A percentile compares a stretch with the other conserved stretches of the same genome.
These are phyloP conservation scores for Urophycis tenuis DNA, from an alignment of 2,797 vertebrate genomes.

Conservation along the genomic window DNA sequence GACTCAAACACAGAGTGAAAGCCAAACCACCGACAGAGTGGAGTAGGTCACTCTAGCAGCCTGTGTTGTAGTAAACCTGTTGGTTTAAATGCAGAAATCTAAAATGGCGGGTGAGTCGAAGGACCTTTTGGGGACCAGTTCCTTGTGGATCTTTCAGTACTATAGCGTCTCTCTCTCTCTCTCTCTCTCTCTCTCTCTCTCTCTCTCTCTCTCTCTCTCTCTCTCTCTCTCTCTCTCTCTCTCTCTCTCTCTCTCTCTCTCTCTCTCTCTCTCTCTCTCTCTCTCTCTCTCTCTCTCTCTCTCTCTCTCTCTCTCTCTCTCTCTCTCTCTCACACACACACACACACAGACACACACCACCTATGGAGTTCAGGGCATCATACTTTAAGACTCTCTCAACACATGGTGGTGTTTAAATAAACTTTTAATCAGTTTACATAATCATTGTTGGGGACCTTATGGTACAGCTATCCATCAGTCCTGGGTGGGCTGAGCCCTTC, in stretches of 20 bases:
- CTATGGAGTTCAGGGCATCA: too few relatives aligned
- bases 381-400: background rate
- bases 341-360: background rate
- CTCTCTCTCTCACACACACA: too few relatives aligned
- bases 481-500: background rate
- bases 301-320: too few relatives aligned
- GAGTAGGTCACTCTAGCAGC: background rate
- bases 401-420: background rate
- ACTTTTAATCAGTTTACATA: background rate
- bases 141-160: background rate
- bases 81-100: too few relatives aligned
- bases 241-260: too few relatives aligned
- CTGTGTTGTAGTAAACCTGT: background rate
- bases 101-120: background rate
- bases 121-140: background rate
- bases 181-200: too few relatives aligned
- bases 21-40: background rate
- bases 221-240: too few relatives aligned
- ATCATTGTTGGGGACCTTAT: background rate
- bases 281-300: too few relatives aligned
- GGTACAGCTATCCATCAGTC: background rate
- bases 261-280: too few relatives aligned
- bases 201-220: too few relatives aligned
- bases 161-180: too few relatives aligned
- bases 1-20: background rate